Evolutionary conservation across 2,113 vertebrate species (phyloP), one percentile per base, ranked within the genome.

Genomic region (Emydocephalus ijimae): DNA sequence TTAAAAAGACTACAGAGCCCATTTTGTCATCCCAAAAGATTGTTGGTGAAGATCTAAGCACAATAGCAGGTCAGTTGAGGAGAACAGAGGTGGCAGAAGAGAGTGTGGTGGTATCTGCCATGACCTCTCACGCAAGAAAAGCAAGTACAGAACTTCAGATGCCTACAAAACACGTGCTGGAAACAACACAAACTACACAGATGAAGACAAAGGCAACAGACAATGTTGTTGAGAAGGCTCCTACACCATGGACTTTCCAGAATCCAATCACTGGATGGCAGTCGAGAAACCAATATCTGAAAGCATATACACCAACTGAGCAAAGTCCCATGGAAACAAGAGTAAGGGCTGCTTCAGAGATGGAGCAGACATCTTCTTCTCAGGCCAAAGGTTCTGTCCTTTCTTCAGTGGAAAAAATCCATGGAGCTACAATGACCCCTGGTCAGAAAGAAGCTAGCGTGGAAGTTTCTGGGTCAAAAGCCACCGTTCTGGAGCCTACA

Each of bases 401-500:
- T 11, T n/a, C 85, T 45, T 55, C 34, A 7, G 10, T 48, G 12
- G 69, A 34, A 10, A 45, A 3, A 26, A 21, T 48, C 48, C n/a
- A 34, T 5, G 34, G 26, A 18, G 7, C 26, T 10, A 26, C 55
- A 21, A 11, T 2, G 6, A 64, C 54, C 21, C 55, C 34, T 45
- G 56, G 52, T 59, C 34, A 45, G 7, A 54, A 61, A 26, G 39
- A 12, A 69, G 2, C 15, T 2, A 48, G 26, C 0, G 26, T 4
- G 9, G 89, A 50, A 29, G 39, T 26, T 5, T 39, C 26, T 34
- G 8, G 8, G 18, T 26, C 55, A 18, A 59, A 48, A 89, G 50
- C 56, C 20, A 18, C 9, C 18, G 0, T n/a, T 24, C 8, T 9
- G 1, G 87, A 4, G 1, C 20, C 10, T 43, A 57, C 1, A 0